Conservation (phyloP, 2,113 vertebrate species). For the Sisor rabdophorus region DNA sequence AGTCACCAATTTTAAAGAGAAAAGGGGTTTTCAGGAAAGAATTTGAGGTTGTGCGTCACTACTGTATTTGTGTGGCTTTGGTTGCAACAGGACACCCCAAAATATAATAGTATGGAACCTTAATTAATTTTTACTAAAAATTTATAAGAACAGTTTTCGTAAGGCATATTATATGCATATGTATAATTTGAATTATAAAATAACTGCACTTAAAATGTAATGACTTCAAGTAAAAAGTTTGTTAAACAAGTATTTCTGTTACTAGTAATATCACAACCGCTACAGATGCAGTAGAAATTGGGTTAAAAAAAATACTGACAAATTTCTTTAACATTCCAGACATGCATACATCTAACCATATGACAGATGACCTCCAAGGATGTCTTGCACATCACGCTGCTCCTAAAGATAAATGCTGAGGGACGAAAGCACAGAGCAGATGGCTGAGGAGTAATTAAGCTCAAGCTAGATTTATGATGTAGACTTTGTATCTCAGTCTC, state of each 20-base stretch:
- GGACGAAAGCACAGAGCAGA: constrained; percentile 27
- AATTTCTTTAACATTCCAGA: constrained; percentile 10
- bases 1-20: background rate
- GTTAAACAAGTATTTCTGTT: background rate
- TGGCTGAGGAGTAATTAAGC: constrained; percentile 24
- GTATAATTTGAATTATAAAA: too few species aligned
- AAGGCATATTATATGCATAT: background rate
- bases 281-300: background rate
- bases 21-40: constrained; percentile 10
- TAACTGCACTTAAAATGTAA: background rate
- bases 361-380: constrained; percentile 10
- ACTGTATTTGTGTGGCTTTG: constrained; percentile 14
- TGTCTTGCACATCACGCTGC: constrained; percentile 4
- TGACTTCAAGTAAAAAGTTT: background rate
- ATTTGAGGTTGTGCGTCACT: constrained; percentile 10
- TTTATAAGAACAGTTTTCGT: constrained; percentile 5
- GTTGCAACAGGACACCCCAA: constrained; percentile 14
- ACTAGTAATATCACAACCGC: background rate
- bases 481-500: constrained; percentile 38
- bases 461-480: constrained; percentile 48
- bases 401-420: constrained; percentile 18
- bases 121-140: constrained; percentile 12
- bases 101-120: background rate
- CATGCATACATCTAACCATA: background rate
- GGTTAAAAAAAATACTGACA: background rate